Base-by-base conservation (phyloP, 2,797 vertebrate species). In the Girardinus metallicus region DNA sequence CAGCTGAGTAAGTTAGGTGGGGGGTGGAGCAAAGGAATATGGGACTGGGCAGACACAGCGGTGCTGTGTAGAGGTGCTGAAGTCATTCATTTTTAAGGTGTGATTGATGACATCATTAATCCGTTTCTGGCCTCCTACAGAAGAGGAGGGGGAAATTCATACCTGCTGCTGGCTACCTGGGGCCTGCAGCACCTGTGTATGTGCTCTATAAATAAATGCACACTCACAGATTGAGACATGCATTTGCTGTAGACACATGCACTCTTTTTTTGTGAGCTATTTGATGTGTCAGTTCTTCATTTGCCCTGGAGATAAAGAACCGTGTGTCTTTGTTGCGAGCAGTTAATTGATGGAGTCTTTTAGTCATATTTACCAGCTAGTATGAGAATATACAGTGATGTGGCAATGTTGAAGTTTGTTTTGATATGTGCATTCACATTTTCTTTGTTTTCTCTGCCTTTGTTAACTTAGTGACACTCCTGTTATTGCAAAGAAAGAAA, bases 31-130 rank as follows among this genome's bases (percentile, higher is more conserved):
- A 5, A 10, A 1, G 21, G 44, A 64, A 41, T 75, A 81, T 5
- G 70, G 36, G 68, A 49, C 82, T 55, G 57, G 83, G 88, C 80
- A 88, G 84, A 77, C 64, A 41, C 81, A 91, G 79, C 80, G 79
- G 73, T 2, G 71, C 85, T 85, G 88, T 88, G 85, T 88, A 90
- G 83, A 88, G 88, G 76, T 91, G 91, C 91, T 92, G 85, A 91
- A 93, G 91, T 92, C 92, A 87, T 95, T 93, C 90, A 92, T 95
- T 95, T 94, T 92, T 89, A 90, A 91, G 89, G 83, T 87, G 86
- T 89, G 91, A 93, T 94, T 95, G 94, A 95, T 94, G 91, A 92
- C 86, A 90, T 86, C 88, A 95, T 94, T 94, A 94, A 95, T 94
- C 86, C 87, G 86, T 72, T 93, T 92, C 93, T 88, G 79, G 85